These are phyloP conservation scores for Spilosoma lubricipeda DNA, from an alignment of 2,888 invertebrate genomes.

Conservation along the genomic window DNA sequence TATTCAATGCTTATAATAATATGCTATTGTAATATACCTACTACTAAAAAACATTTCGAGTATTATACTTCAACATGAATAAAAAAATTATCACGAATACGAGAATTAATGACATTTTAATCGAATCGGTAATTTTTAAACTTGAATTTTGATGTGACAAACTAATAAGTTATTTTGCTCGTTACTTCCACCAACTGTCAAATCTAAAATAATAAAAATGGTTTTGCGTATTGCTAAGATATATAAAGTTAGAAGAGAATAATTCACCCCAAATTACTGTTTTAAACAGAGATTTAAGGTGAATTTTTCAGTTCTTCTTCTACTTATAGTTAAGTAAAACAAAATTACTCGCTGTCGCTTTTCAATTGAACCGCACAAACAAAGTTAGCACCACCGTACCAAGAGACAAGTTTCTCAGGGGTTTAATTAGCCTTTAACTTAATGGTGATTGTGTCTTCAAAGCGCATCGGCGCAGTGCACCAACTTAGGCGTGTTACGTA, in stretches of 20 bases:
- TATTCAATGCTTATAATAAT: too few species aligned
- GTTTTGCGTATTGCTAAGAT: background rate
- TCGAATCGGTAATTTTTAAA: too few species aligned
- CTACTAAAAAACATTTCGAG: too few species aligned
- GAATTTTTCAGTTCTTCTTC: too few species aligned
- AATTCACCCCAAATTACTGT: background rate
- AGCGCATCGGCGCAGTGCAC: slow-evolving; percentile 55
- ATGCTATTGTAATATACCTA: background rate
- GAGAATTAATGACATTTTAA: too few species aligned
- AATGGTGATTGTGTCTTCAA: slow-evolving; percentile 73
- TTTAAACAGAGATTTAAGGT: too few species aligned
- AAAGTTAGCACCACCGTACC: slow-evolving; percentile 63
- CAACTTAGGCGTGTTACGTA: slow-evolving; percentile 22
- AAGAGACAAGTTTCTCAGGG: slow-evolving; percentile 73
- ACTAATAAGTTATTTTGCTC: too few species aligned
- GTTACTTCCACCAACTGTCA: background rate
- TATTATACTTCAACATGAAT: too few species aligned
- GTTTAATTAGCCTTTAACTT: slow-evolving; percentile 81
- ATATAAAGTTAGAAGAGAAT: background rate
- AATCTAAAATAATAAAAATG: background rate
- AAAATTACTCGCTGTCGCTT: slow-evolving; percentile 43
- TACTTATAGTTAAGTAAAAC: too few species aligned
- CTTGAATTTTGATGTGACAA: too few species aligned
- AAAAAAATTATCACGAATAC: too few species aligned
- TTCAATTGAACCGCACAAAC: slow-evolving; percentile 37